Base-by-base conservation (phyloP, 2,113 vertebrate species). In the Leptosomus discolor region DNA sequence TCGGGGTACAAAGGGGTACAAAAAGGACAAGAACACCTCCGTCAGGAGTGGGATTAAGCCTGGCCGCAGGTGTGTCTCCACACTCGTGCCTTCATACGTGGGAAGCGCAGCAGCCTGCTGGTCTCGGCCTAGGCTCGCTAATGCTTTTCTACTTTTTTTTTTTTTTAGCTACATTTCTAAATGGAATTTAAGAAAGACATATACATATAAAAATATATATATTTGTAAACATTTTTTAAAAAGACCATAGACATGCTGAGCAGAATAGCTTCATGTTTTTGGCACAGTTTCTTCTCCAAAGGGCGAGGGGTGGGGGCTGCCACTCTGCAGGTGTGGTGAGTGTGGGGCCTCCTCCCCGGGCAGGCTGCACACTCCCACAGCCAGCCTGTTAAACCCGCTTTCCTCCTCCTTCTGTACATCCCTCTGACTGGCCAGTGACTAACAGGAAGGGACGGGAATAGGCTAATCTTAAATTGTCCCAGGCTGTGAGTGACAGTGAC, bases 131-230 rank as follows among this genome's bases (percentile, higher is more conserved):
- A 36, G 70, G 51, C 63, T 77, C 10, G 3, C 88, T 67, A 30
- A 12, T 0, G 83, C 94, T 95, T 92, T 89, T 81, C 85, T 94
- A 84, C 58, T 88, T 91, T 8, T 21, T 64, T 58, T 34, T 36
- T 84, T 61, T 93, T 93, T 88, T 75, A 96, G 92, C 94, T 81
- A 56, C 91, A 91, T 95, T 96, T 93, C 80, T 91, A 82, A 93
- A 71, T 36, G 53, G 86, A 90, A 88, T 69, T 51, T 69, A 46
- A 82, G 26, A 86, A 74, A 63, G 54, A 45, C 88, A 81, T 60
- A 64, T 18, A 46, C 64, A 82, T 58, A 67, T 45, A 32, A 60
- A 65, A 57, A 79, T 37, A 88, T 73, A 69, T 92, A 88, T 90
- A 96, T 93, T 95, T 96, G 37, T 95, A 92, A 95, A 67, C 93